Conservation (phyloP, 2,888 invertebrate genomes). For the Conchocele bisecta region DNA sequence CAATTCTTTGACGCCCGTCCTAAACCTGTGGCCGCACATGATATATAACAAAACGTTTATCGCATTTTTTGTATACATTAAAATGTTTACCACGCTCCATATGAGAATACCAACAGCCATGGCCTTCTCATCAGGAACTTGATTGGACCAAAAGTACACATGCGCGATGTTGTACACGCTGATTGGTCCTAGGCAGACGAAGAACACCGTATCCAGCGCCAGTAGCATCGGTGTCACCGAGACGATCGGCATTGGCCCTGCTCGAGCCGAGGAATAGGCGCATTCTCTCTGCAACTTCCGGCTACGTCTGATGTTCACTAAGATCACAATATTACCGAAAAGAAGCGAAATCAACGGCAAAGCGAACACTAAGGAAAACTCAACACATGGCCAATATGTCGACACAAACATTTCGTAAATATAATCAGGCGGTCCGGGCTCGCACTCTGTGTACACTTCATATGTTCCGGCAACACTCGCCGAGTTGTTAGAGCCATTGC, state of each 20-base stretch:
- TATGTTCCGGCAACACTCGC: background rate
- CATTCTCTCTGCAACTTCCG: slow-evolving; percentile 22
- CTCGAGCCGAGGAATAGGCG: background rate
- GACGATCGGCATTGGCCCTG: slow-evolving; percentile 26
- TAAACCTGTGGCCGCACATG: slow-evolving; percentile 65
- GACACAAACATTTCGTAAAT: slow-evolving; percentile 42
- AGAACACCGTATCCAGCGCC: slow-evolving; percentile 62
- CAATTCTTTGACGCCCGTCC: slow-evolving; percentile 56
- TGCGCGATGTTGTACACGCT: slow-evolving; percentile 55
- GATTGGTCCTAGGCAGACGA: slow-evolving; percentile 63
- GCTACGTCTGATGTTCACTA: slow-evolving; percentile 52
- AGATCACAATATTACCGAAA: slow-evolving; percentile 65
- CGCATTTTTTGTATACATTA: slow-evolving; percentile 69
- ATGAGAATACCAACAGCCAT: slow-evolving; percentile 19
- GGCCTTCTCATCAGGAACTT: background rate
- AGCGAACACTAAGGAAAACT: slow-evolving; percentile 61
- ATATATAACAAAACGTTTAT: slow-evolving; percentile 67
- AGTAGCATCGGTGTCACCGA: slow-evolving; percentile 64
- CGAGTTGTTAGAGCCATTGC: background rate
- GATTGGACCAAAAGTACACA: slow-evolving; percentile 31
- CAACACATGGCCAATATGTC: slow-evolving; percentile 69
- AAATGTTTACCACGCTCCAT: slow-evolving; percentile 58
- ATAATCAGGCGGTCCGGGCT: background rate
- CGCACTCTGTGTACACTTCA: slow-evolving; percentile 12
- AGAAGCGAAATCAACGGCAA: slow-evolving; percentile 66